Base-by-base conservation (phyloP, 1,140 invertebrate species). In the Cheumatopsyche charites region DNA sequence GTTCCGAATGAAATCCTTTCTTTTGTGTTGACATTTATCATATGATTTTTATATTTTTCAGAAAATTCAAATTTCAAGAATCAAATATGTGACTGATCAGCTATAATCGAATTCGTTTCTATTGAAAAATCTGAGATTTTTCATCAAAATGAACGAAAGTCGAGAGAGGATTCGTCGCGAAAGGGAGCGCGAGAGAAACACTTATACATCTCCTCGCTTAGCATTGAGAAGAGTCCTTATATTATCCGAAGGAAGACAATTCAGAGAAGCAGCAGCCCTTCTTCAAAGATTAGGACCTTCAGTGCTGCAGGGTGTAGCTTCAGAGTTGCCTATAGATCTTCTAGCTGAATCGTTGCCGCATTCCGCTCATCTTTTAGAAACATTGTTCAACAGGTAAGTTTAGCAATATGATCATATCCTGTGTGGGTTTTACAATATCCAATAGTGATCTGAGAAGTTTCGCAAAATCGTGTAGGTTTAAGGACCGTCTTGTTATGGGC, bases 311-410 rank as follows among this genome's bases (percentile, higher is more conserved):
- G 87, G 87, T 5, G 90, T 94, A 13, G 86, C 90, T 0, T 82
- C 87, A 0, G 93, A 96, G 73, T 83, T 97, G 67, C 95, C 94
- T 0, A 86, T 96, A 17, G 94, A 96, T 79, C 82, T 94, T 74
- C 87, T 97, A 75, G 89, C 96, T 23, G 94, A 96, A 75, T 89
- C 93, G 1, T 85, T 97, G 81, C 95, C 95, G 1, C 90, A 94
- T 79, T 94, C 91, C 61, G 87, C 95, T 0, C 90, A 92, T 73
- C 85, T 97, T 43, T 82, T 97, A 52, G 94, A 97, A 80, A 92
- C 93, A 0, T 85, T 97, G 0, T 93, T 95, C 77, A 88, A 90
- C 70, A 93, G 93, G 87, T 86, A 77, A 80, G 78, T 47, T n/a
- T 42, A 9, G 6, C 47, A 52, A 17, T 52, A 17, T 52, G 47